Base-by-base conservation (phyloP, 2,113 vertebrate genomes). In the Chroicocephalus ridibundus region DNA sequence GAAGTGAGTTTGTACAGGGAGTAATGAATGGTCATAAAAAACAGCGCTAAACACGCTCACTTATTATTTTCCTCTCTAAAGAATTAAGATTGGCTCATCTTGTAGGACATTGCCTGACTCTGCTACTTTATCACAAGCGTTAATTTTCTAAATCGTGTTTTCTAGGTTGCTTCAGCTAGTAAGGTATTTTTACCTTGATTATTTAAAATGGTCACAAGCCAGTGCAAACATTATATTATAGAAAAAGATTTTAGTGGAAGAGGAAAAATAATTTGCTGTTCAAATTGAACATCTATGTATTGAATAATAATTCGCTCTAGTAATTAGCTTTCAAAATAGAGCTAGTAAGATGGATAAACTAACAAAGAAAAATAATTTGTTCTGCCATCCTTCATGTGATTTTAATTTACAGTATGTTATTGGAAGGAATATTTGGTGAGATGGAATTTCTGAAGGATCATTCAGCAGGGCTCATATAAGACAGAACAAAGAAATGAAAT, bases 251-350 rank as follows among this genome's bases (percentile, higher is more conserved):
- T 88, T 72, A 80, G 69, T 52, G 42, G 15, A 52, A 94, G 36
- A 76, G 21, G 38, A 87, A 93, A 85, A 88, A 91, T 82, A 81
- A 82, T 94, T 92, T 93, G 24, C 58, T 91, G 36, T 60, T 82
- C 72, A 38, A 27, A 90, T 90, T 82, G 29, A 86, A 65, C 4
- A 4, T 80, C 54, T 88, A 9, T 32, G 27, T 70, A 80, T 93
- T 81, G 49, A 93, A 91, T 94, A 69, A 75, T 88, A 94, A 88
- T 95, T 88, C 8, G 2, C 22, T 79, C 24, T 22, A 47, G 82
- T 79, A 96, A 94, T 94, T 90, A 88, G 36, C 75, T 95, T 96
- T 94, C 90, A 94, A 86, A 96, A 90, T 76, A 88, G 21, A 71
- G 6, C 29, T 36, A 44, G 72, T 86, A 83, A 91, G 83, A 96